phyloP scores from a whole-genome alignment of 2,113 vertebrate genomes.

The Narcine bancroftii region DNA sequence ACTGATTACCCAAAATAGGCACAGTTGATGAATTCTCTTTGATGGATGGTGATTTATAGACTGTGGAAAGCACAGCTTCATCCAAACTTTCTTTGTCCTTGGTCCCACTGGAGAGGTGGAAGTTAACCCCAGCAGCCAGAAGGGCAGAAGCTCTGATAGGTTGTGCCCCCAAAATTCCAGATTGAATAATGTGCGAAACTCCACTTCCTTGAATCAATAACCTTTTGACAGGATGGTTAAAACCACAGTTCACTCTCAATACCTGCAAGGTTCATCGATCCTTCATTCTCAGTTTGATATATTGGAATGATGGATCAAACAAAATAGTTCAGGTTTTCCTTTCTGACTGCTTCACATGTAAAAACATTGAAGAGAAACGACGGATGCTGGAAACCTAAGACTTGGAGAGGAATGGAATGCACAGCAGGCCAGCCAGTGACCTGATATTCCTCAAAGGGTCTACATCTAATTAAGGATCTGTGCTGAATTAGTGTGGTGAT shows the following conservation, averaged over 20 bases:
- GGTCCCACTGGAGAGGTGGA: not conserved
- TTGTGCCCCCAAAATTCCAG: not conserved
- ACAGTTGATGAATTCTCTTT: not conserved
- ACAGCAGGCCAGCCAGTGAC: not conserved
- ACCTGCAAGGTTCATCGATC: not conserved
- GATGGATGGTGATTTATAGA: too few relatives aligned
- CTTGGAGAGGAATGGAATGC: not conserved
- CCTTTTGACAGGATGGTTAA: too few relatives aligned
- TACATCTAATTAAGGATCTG: too few relatives aligned
- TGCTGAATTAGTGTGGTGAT: too few relatives aligned
- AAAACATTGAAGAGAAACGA: not conserved
- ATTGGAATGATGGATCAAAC: not conserved
- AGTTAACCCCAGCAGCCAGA: not conserved
- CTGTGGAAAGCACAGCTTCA: too few relatives aligned
- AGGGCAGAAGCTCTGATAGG: not conserved
- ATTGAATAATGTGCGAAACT: not conserved
- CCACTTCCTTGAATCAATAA: not conserved
- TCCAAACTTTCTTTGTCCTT: too few relatives aligned
- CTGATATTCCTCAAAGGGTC: too few relatives aligned
- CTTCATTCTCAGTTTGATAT: not conserved
- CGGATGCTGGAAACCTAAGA: not conserved
- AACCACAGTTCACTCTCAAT: too few relatives aligned
- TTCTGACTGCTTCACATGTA: not conserved
- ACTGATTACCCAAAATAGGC: not conserved
- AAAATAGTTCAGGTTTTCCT: not conserved